These are phyloP conservation scores for Blennius ocellaris DNA, from an alignment of 2,113 vertebrate species.

Conservation along the genomic window DNA sequence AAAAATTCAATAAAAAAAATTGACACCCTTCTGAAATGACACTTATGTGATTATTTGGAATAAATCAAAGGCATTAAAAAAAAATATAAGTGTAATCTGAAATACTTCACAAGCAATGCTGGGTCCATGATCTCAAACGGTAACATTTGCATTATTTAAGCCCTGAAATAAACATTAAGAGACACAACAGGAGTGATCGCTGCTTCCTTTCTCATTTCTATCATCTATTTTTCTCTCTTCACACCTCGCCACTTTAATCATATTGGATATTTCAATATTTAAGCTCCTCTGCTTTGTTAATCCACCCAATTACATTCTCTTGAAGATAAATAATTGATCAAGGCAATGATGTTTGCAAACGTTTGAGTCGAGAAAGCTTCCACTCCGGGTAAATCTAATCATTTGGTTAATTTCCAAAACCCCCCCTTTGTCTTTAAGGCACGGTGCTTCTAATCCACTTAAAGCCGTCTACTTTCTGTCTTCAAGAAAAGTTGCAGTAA, in stretches of 20 bases:
- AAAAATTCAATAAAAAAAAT: too few species aligned
- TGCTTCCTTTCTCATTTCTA: not conserved
- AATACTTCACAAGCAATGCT: too few species aligned
- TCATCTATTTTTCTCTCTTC: not conserved
- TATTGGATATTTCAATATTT: slow-evolving; percentile 5
- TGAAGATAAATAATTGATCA: slow-evolving; percentile 1
- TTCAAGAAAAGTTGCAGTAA: not conserved
- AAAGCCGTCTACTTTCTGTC: not conserved
- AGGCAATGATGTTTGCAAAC: not conserved
- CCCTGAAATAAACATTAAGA: too few species aligned
- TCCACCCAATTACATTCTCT: not conserved
- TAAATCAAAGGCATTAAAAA: too few species aligned
- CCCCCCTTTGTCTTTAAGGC: not conserved
- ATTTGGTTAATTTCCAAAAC: not conserved
- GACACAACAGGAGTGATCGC: not conserved
- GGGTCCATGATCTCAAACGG: too few species aligned
- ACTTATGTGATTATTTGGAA: too few species aligned
- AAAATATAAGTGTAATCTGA: too few species aligned
- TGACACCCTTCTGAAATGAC: too few species aligned
- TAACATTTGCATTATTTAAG: too few species aligned
- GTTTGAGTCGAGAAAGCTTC: not conserved
- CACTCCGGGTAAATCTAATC: not conserved
- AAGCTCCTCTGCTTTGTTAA: not conserved
- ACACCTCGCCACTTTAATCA: not conserved
- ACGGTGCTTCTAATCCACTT: not conserved